phyloP scores from a whole-genome alignment of 2,888 invertebrate species.

The Brachycybe producta region DNA sequence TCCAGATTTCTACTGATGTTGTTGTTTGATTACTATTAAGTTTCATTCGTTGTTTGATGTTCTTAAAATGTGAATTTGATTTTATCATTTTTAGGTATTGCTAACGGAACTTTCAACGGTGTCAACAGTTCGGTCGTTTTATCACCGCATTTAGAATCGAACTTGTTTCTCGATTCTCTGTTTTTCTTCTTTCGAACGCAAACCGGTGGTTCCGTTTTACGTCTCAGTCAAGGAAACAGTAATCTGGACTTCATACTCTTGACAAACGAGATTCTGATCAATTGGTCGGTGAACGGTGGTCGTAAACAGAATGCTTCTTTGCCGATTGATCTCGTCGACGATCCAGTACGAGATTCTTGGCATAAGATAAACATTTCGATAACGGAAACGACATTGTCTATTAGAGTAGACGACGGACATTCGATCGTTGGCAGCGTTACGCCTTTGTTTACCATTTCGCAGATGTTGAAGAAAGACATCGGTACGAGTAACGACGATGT shows the following conservation, averaged over 20 bases:
- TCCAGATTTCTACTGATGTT: too few species aligned
- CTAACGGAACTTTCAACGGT: slow-evolving; percentile 76
- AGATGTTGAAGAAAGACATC: slow-evolving; percentile 19
- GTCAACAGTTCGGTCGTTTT: slow-evolving; percentile 50
- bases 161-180: slow-evolving; percentile 40
- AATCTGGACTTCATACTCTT: background rate
- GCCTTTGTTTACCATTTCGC: slow-evolving; percentile 19
- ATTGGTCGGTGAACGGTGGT: background rate
- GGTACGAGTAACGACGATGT: slow-evolving; percentile 19
- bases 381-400: slow-evolving; percentile 12
- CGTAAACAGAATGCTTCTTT: slow-evolving; percentile 23
- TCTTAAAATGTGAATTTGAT: too few species aligned
- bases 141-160: slow-evolving; percentile 39
- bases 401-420: slow-evolving; percentile 19
- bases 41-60: too few species aligned
- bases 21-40: too few species aligned
- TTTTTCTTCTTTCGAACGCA: slow-evolving; percentile 34
- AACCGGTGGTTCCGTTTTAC: slow-evolving; percentile 61
- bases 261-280: too few species aligned
- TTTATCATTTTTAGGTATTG: slow-evolving; percentile 44
- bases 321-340: slow-evolving; percentile 23
- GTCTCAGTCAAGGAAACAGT: slow-evolving; percentile 39
- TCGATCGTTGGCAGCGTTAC: slow-evolving; percentile 13
- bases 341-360: slow-evolving; percentile 29
- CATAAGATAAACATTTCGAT: slow-evolving; percentile 24